Percentiles rank a stretch among this genome's conserved stretches.
These are phyloP conservation scores for Pocillopora verrucosa DNA, from an alignment of 64 coral and sea anemone species.

Conservation along the genomic window DNA sequence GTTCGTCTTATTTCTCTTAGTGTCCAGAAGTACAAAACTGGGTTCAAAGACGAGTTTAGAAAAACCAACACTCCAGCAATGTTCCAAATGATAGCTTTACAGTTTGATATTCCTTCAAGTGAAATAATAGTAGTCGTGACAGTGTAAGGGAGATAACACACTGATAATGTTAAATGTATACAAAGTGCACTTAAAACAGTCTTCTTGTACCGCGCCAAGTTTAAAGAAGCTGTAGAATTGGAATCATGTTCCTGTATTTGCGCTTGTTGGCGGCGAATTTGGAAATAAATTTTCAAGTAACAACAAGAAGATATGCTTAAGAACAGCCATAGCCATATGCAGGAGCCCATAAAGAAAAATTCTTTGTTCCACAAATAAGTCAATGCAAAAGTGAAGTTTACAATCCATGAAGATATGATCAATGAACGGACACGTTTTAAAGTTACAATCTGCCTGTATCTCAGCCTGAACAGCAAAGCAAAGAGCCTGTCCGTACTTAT, in stretches of 20 bases:
- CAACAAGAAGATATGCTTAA: not conserved
- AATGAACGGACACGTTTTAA: not conserved
- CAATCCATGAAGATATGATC: not conserved
- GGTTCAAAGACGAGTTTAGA: not conserved
- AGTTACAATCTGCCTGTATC: conserved; percentile 20
- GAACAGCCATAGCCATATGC: not conserved
- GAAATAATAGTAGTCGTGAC: not conserved
- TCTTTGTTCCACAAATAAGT: not conserved
- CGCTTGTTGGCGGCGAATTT: not conserved
- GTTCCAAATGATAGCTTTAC: not conserved
- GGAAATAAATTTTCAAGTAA: conserved; percentile 1
- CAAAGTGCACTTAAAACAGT: not conserved
- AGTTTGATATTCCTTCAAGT: not conserved
- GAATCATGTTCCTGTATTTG: not conserved
- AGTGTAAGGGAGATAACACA: not conserved
- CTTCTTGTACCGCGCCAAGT: not conserved
- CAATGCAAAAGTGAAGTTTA: not conserved
- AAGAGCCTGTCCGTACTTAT: conserved; percentile 16
- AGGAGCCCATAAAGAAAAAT: not conserved
- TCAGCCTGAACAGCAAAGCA: conserved; percentile 1
- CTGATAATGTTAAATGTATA: not conserved
- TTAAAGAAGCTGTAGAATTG: not conserved
- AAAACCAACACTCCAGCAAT: not conserved
- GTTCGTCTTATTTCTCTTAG: not conserved
- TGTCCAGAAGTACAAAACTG: not conserved